A percentile compares a stretch with the other conserved stretches of the same genome.
These are phyloP conservation scores for Hyaena hyaena DNA, from an alignment of 2,113 vertebrate species.

Conservation along the genomic window DNA sequence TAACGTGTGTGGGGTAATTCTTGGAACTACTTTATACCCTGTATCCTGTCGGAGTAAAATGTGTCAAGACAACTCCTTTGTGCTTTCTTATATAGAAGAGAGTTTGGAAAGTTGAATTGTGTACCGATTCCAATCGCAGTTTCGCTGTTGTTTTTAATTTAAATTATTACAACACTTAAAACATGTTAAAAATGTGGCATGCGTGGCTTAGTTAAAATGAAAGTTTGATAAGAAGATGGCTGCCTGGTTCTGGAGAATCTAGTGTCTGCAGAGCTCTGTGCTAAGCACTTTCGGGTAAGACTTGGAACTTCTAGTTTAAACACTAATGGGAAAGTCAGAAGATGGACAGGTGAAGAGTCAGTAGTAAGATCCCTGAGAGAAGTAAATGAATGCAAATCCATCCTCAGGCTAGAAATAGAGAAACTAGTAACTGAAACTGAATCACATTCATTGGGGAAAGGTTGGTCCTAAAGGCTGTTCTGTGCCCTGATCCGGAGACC, in stretches of 20 bases:
- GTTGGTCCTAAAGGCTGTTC: neutral
- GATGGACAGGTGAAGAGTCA: neutral
- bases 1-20: too few species aligned
- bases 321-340: neutral
- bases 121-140: neutral
- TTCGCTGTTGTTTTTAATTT: neutral
- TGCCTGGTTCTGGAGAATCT: neutral
- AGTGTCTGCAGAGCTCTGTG: neutral
- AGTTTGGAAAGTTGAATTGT: neutral
- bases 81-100: neutral
- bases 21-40: neutral
- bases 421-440: neutral
- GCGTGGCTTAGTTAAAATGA: neutral
- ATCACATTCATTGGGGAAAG: neutral
- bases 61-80: neutral
- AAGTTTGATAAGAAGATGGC: neutral
- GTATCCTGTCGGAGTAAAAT: neutral
- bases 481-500: neutral
- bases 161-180: neutral
- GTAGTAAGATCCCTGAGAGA: neutral
- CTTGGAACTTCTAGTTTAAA: neutral
- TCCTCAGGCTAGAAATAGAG: neutral
- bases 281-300: neutral
- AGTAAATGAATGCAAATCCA: neutral
- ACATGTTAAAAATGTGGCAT: neutral